phyloP scores from a whole-genome alignment of 2,797 vertebrate genomes.

The Pangasius macronema region DNA sequence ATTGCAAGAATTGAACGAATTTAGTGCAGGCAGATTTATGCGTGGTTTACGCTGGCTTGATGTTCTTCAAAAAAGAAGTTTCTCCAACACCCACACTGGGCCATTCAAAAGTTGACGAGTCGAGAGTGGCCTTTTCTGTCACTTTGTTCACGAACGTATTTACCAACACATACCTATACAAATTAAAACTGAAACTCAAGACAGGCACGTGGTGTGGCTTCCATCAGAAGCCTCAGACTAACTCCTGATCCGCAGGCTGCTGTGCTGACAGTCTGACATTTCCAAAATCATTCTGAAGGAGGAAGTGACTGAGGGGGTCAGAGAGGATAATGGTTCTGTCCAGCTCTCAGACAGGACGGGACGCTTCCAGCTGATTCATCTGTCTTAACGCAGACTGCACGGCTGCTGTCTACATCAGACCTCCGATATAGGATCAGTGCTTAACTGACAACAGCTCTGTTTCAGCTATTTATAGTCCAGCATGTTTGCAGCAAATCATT shows the following conservation, averaged over 20 bases:
- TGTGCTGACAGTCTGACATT: conserved; percentile 57
- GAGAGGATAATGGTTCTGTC: conserved; percentile 52
- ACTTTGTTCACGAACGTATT: conserved; percentile 14
- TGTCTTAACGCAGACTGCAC: conserved; percentile 38
- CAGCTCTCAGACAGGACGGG: conserved; percentile 38
- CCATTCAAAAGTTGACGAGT: background rate
- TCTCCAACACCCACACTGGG: conserved; percentile 8
- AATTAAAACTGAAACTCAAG: conserved; percentile 35
- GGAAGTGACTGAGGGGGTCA: conserved; percentile 54
- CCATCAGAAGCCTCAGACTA: conserved; percentile 24
- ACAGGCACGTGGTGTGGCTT: background rate
- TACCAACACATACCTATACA: conserved; percentile 31
- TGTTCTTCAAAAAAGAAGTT: conserved; percentile 10
- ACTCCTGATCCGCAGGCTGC: conserved; percentile 36
- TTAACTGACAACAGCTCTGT: conserved; percentile 31
- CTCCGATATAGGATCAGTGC: conserved; percentile 24
- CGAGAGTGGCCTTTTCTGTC: conserved; percentile 9
- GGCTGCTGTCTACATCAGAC: conserved; percentile 43
- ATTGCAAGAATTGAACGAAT: background rate
- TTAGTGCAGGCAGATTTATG: background rate
- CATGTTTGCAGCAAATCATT: conserved; percentile 8
- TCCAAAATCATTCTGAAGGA: conserved; percentile 49
- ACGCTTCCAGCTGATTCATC: conserved; percentile 44
- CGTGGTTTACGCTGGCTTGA: background rate
- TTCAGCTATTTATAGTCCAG: conserved; percentile 22